Percentiles rank a stretch among this genome's conserved stretches.
These are phyloP conservation scores for Alcedo atthis DNA, from an alignment of 2,797 vertebrate species.

Conservation along the genomic window DNA sequence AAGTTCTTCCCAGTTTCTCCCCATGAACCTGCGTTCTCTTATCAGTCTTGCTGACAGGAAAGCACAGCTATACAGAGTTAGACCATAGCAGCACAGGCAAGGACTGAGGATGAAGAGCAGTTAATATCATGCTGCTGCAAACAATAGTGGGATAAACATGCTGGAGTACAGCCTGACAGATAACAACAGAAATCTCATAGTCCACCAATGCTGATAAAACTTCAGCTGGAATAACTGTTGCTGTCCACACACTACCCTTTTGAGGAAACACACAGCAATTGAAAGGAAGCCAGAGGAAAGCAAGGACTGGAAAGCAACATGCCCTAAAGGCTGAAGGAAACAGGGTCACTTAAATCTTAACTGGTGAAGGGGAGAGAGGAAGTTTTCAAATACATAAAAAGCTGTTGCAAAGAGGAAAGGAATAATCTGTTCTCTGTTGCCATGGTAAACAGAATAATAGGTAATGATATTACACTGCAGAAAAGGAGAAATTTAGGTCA, in stretches of 20 bases:
- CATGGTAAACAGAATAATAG: slow-evolving; percentile 46
- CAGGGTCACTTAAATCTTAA: neutral
- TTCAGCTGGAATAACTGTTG: neutral
- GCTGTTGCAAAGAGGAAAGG: slow-evolving; percentile 21
- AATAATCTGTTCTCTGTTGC: slow-evolving; percentile 60
- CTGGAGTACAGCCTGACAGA: neutral
- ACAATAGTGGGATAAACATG: neutral
- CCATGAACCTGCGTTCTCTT: rapidly evolving
- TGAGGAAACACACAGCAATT: neutral
- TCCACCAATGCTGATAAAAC: neutral
- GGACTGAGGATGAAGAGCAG: neutral
- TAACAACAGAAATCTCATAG: neutral
- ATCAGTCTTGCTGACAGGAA: neutral
- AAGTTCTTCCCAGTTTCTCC: neutral
- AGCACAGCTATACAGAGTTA: neutral
- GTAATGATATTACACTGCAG: slow-evolving; percentile 46
- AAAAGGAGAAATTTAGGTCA: slow-evolving; percentile 58
- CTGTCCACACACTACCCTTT: neutral
- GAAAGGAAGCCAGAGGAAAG: slow-evolving; percentile 3
- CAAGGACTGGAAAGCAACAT: slow-evolving; percentile 6
- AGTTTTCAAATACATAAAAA: slow-evolving; percentile 22
- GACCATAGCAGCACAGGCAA: neutral
- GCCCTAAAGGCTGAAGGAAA: neutral
- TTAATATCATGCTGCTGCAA: neutral
- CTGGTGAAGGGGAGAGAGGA: neutral